These are phyloP conservation scores for Phaethon lepturus DNA, from an alignment of 2,113 vertebrate genomes.

Conservation along the genomic window DNA sequence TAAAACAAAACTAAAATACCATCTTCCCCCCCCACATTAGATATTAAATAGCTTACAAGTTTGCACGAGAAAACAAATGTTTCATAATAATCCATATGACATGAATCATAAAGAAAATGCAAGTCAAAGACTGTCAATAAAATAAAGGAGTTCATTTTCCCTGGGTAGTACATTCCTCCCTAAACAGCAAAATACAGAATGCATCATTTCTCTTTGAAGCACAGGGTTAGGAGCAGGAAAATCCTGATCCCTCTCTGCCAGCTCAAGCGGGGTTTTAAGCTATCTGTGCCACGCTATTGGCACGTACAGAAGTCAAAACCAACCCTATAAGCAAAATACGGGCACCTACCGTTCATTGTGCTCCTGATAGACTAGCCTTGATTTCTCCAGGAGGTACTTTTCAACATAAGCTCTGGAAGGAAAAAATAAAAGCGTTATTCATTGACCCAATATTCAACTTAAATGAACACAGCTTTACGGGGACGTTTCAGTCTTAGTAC, in stretches of 20 bases:
- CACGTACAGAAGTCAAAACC: neutral
- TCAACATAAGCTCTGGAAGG: conserved; percentile 93
- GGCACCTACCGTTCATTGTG: conserved; percentile 91
- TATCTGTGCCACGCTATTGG: accelerated
- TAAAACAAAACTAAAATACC: neutral
- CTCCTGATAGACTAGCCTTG: conserved; percentile 96
- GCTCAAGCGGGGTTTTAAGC: neutral
- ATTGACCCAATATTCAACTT: neutral
- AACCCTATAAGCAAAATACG: neutral
- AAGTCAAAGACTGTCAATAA: neutral
- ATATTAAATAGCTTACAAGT: neutral
- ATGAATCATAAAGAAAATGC: neutral
- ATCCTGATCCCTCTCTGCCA: neutral
- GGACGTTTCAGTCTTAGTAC: neutral
- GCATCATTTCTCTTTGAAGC: neutral
- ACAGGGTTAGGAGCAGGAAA: neutral
- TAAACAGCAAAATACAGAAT: neutral
- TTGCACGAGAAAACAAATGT: neutral
- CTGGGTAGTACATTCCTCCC: neutral
- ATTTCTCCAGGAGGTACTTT: conserved; percentile 98
- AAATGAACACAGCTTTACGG: neutral
- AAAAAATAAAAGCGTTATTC: conserved; percentile 24
- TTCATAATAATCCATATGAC: neutral
- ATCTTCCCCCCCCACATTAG: neutral
- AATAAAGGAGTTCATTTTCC: neutral